Base-by-base conservation (phyloP, 2,888 invertebrate genomes). In the Oeneis ivallda region DNA sequence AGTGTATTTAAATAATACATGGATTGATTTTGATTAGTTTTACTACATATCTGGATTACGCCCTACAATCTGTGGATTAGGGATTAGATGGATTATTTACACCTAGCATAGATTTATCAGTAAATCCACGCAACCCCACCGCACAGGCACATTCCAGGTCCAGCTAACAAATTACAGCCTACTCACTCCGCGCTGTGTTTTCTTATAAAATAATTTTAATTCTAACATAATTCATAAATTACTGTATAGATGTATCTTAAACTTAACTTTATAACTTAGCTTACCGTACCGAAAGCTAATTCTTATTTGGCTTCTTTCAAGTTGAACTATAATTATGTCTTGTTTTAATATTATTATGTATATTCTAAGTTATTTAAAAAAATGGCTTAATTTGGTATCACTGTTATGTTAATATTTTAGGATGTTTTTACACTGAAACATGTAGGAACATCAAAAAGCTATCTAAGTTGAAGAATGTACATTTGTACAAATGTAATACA, bases 231-330 rank as follows among this genome's bases (percentile, higher is more conserved):
- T 74, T 79, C 74, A 77, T 79, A 79, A 79, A 75, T 79, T 77
- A 80, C 71, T 74, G 67, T 75, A 74, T 76, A 75, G 73, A 72
- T 74, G 70, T 70, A 75, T 71, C 63, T 26, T 72, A 74, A 77
- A 73, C 76, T 74, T 78, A 82, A 69, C 62, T 57, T 61, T 71
- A 71, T 75, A 76, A 68, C 65, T 73, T 71, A 77, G 67, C 80
- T 80, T 83, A 84, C 71, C 70, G 65, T 85, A 83, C 76, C 73
- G 79, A 89, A 87, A 89, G 86, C 89, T 89, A 87, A 81, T 83
- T 82, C 79, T 85, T 80, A 88, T 92, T 92, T 92, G 92, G 92
- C 92, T 92, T 92, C 92, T 91, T 91, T 91, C 85, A 91, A 92
- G 92, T 92, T 91, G 92, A 92, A 92, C 90, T 81, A 84, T 82